A percentile compares a stretch with the other conserved stretches of the same genome.
These are phyloP conservation scores for Theristicus caerulescens DNA, from an alignment of 2,113 vertebrate genomes.

Conservation along the genomic window DNA sequence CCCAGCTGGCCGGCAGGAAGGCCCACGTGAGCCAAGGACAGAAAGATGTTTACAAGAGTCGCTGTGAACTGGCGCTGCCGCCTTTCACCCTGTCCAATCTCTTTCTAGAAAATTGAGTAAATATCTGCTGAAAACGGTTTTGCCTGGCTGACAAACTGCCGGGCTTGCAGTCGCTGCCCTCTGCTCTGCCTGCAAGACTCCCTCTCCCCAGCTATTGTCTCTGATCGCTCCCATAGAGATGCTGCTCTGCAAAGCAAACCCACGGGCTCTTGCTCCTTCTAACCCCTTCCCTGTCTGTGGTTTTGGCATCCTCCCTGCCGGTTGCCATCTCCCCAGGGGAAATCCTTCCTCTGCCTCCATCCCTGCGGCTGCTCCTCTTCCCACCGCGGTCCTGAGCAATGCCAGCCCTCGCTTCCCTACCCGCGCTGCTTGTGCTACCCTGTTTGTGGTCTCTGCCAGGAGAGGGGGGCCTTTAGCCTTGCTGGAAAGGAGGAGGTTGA, in stretches of 20 bases:
- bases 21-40: not conserved
- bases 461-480: slow-evolving; percentile 76
- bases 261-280: not conserved
- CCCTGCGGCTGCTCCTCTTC: not conserved
- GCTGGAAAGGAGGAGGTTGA: slow-evolving; percentile 8
- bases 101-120: not conserved
- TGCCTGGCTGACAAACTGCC: not conserved
- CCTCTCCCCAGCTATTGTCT: not conserved
- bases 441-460: slow-evolving; percentile 73
- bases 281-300: rapidly evolving
- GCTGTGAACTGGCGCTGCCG: not conserved
- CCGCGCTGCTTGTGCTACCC: not conserved
- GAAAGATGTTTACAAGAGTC: not conserved
- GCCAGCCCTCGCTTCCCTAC: not conserved
- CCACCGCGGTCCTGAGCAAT: rapidly evolving
- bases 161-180: not conserved
- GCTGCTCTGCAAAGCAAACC: not conserved
- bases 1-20: not conserved
- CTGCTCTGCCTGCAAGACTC: not conserved
- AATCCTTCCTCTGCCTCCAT: not conserved
- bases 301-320: not conserved
- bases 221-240: rapidly evolving
- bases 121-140: not conserved
- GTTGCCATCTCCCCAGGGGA: rapidly evolving
- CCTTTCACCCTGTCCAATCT: not conserved